phyloP scores from a whole-genome alignment of 2,888 invertebrate species.

The Drosophila leonis region DNA sequence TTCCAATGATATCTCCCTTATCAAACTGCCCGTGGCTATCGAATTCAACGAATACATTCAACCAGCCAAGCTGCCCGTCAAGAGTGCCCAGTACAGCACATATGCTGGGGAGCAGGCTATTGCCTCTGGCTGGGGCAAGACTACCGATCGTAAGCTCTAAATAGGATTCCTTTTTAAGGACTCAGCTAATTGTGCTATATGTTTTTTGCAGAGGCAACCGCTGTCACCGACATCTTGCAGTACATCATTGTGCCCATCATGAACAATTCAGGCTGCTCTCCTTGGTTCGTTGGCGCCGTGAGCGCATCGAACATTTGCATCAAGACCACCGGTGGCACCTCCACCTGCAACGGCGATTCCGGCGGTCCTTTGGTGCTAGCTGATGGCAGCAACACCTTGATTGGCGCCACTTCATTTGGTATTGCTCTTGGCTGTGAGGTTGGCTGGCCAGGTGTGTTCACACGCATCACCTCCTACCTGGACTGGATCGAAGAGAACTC shows the following conservation, averaged over 20 bases:
- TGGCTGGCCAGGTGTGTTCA: constrained; percentile 83
- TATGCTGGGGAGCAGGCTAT: constrained; percentile 67
- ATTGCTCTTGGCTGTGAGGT: constrained; percentile 80
- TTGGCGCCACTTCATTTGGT: constrained; percentile 83
- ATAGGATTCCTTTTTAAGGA: background rate
- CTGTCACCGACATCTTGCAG: constrained; percentile 68
- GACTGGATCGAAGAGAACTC: constrained; percentile 41
- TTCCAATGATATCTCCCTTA: constrained; percentile 86
- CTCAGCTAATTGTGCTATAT: background rate
- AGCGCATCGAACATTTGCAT: constrained; percentile 71
- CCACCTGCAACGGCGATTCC: constrained; percentile 84
- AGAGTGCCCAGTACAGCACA: constrained; percentile 40
- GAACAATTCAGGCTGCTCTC: constrained; percentile 62
- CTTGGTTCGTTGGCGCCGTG: constrained; percentile 63
- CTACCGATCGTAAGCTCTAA: constrained; percentile 67
- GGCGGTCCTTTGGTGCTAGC: constrained; percentile 82
- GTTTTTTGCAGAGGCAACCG: constrained; percentile 40
- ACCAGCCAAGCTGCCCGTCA: constrained; percentile 71
- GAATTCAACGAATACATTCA: constrained; percentile 75
- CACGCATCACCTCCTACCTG: constrained; percentile 79
- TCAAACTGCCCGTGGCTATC: constrained; percentile 83
- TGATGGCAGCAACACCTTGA: constrained; percentile 63
- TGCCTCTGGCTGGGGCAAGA: constrained; percentile 83
- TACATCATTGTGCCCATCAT: constrained; percentile 68
- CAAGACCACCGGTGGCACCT: constrained; percentile 72